Percentiles rank a stretch among this genome's conserved stretches.
Evolutionary conservation across 2,888 invertebrate species (phyloP).

Genomic region (Arctia plantaginis): DNA sequence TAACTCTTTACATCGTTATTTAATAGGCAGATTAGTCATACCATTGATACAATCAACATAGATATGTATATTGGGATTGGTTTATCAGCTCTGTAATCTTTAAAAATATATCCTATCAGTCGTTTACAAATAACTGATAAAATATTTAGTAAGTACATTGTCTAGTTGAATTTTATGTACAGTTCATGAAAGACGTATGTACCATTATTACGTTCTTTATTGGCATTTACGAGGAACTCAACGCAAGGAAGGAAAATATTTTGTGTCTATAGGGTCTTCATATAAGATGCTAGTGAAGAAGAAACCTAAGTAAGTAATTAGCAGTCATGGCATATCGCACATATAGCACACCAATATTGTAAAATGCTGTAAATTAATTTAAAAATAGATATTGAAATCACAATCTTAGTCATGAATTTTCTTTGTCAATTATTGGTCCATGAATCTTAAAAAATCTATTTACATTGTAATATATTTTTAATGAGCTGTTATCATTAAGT

Average conservation of each 20-base stretch:
- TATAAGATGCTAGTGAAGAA: neutral
- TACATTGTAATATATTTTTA: neutral
- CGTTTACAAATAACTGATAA: conserved; percentile 12
- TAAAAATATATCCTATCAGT: neutral
- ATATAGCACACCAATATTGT: neutral
- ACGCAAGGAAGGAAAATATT: neutral
- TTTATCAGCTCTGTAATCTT: neutral
- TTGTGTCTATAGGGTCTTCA: neutral
- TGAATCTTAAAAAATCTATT: neutral
- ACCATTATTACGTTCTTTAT: neutral
- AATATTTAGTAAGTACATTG: neutral
- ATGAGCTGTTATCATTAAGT: neutral
- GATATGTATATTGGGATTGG: neutral
- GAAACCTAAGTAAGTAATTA: neutral
- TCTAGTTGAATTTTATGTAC: neutral
- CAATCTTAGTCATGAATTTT: neutral
- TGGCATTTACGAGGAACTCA: neutral
- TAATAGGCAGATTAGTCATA: neutral
- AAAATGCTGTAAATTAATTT: neutral
- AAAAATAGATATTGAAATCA: neutral
- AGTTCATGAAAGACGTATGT: neutral
- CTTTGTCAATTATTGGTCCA: neutral
- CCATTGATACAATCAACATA: neutral
- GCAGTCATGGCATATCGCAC: too few relatives aligned
- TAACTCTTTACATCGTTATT: neutral